These are phyloP conservation scores for Zygothrica quintamaculata DNA, from an alignment of 2,888 invertebrate species.

Conservation along the genomic window DNA sequence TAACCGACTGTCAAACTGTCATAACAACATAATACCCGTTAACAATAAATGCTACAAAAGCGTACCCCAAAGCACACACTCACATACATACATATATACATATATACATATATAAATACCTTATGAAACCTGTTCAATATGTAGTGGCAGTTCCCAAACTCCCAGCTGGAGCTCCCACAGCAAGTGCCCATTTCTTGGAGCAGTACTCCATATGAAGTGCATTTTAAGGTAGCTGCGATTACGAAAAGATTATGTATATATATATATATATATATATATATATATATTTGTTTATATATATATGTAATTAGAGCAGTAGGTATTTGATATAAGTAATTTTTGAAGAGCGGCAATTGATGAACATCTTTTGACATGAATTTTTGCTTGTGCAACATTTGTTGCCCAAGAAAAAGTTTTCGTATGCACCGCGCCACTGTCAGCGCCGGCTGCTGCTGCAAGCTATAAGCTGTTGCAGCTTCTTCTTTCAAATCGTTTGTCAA, in stretches of 20 bases:
- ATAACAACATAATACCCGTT: constrained; percentile 74
- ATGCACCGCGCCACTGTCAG: constrained; percentile 29
- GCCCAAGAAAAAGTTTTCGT: constrained; percentile 10
- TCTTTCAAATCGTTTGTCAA: constrained; percentile 51
- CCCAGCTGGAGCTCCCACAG: constrained; percentile 7
- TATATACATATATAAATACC: too few relatives aligned
- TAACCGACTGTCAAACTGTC: constrained; percentile 66
- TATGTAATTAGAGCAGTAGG: constrained; percentile 74
- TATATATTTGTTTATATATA: constrained; percentile 28
- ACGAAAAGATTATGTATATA: constrained; percentile 62
- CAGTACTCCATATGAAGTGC: constrained; percentile 58
- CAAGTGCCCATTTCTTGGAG: constrained; percentile 57
- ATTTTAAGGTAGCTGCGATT: constrained; percentile 72
- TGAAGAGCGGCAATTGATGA: constrained; percentile 51
- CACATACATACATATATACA: neutral
- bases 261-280: constrained; percentile 43
- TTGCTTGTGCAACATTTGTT: constrained; percentile 52
- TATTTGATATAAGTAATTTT: constrained; percentile 31
- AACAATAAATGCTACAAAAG: constrained; percentile 43
- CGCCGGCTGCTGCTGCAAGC: constrained; percentile 43
- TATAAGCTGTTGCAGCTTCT: too few relatives aligned
- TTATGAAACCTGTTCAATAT: neutral
- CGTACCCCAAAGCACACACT: constrained; percentile 2
- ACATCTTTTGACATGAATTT: constrained; percentile 46
- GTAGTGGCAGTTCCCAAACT: constrained; percentile 7